A percentile compares a stretch with the other conserved stretches of the same genome.
Evolutionary conservation across 2,888 invertebrate species (phyloP).

Genomic region (Eutolmus rufibarbis): DNA sequence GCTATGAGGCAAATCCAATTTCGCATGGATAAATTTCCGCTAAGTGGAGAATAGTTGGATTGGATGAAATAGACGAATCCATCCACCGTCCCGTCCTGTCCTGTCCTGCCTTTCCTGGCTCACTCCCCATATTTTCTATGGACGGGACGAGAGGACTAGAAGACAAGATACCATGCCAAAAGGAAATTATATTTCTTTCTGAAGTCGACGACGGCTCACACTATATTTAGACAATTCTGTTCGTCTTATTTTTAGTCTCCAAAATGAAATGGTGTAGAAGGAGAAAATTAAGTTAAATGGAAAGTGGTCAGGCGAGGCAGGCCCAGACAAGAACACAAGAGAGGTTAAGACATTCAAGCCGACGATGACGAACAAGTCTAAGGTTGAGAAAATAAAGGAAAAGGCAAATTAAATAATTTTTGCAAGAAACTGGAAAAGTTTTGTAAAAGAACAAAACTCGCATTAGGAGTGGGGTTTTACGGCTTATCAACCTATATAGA

Average conservation of each 20-base stretch:
- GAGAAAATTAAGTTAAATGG: background rate
- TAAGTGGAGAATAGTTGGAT: background rate
- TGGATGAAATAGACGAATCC: background rate
- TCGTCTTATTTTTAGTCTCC: background rate
- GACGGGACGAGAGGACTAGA: background rate
- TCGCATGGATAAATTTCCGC: background rate
- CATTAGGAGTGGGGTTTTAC: background rate
- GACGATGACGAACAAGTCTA: background rate
- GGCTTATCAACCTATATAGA: background rate
- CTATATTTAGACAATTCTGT: background rate
- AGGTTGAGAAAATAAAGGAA: background rate
- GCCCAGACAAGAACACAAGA: background rate
- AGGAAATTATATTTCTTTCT: background rate
- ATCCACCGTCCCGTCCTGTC: background rate
- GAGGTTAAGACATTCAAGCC: background rate
- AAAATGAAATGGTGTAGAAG: background rate
- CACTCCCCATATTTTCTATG: background rate
- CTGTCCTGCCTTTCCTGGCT: background rate
- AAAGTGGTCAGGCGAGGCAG: background rate
- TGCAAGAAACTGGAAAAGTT: background rate
- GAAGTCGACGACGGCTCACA: background rate
- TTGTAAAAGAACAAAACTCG: background rate
- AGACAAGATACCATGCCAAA: background rate
- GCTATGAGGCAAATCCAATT: background rate
- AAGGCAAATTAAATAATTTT: background rate